Percentiles rank a stretch among this genome's conserved stretches.
Evolutionary conservation across 2,797 vertebrate genomes (phyloP).

Genomic region (Chelmon rostratus): DNA sequence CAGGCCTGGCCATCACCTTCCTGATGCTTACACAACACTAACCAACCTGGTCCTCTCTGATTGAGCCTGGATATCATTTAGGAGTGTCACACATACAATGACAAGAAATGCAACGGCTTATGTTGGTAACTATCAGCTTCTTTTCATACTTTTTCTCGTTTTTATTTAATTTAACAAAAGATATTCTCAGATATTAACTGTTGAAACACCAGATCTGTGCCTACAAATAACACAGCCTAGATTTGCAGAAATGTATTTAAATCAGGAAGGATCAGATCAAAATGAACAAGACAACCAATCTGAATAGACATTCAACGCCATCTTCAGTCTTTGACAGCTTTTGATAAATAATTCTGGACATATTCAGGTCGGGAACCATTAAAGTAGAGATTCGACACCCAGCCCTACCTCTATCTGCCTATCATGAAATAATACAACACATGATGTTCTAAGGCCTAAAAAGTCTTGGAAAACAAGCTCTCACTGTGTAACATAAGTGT

Average conservation of each 20-base stretch:
- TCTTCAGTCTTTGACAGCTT: not conserved
- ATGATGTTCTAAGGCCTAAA: not conserved
- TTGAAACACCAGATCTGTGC: not conserved
- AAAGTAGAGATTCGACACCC: not conserved
- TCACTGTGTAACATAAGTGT: not conserved
- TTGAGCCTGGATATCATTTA: too few species aligned
- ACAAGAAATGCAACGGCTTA: not conserved
- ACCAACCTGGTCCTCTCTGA: not conserved
- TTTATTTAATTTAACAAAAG: not conserved
- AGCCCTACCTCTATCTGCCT: not conserved
- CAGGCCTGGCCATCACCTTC: slow-evolving; percentile 6
- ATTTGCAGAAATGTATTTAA: not conserved
- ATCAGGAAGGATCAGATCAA: not conserved
- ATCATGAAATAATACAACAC: not conserved
- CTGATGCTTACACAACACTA: not conserved
- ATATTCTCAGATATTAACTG: not conserved
- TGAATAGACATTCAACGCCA: not conserved
- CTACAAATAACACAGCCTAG: not conserved
- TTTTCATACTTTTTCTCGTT: not conserved
- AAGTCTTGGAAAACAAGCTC: not conserved
- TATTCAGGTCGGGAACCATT: not conserved
- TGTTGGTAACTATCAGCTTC: too few species aligned
- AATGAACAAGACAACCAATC: not conserved
- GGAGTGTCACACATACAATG: not conserved
- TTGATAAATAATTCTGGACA: not conserved